These are phyloP conservation scores for Apis dorsata DNA, from an alignment of 1,140 invertebrate species.

Conservation along the genomic window DNA sequence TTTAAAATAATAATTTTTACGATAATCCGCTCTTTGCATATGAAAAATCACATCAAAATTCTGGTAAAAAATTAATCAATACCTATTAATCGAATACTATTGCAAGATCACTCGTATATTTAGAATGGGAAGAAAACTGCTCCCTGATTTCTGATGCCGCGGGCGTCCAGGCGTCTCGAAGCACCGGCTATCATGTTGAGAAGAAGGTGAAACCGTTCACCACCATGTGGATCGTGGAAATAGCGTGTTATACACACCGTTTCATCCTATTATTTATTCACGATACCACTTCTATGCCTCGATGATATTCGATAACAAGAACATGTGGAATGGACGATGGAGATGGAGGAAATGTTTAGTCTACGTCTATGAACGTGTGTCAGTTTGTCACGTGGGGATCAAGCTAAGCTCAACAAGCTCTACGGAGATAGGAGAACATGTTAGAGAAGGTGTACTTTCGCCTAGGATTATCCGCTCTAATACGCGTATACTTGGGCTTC, in stretches of 20 bases:
- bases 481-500: conserved; percentile 33
- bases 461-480: conserved; percentile 75
- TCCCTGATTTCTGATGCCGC: conserved; percentile 69
- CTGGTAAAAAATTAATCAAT: too few species aligned
- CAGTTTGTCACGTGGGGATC: conserved; percentile 72
- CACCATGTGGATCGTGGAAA: background rate
- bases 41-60: too few species aligned
- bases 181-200: conserved; percentile 64
- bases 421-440: conserved; percentile 69
- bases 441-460: conserved; percentile 56
- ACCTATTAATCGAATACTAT: background rate
- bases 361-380: conserved; percentile 57
- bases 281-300: background rate
- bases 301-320: conserved; percentile 14
- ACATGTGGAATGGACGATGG: background rate
- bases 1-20: too few species aligned
- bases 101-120: background rate
- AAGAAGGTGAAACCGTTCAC: conserved; percentile 53
- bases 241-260: background rate
- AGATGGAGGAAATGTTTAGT: conserved; percentile 17
- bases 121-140: background rate
- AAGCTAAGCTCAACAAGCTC: conserved; percentile 75
- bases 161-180: conserved; percentile 73
- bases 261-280: background rate
- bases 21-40: too few species aligned